These are phyloP conservation scores for Eonycteris spelaea DNA, from an alignment of 2,113 vertebrate species.

Conservation along the genomic window DNA sequence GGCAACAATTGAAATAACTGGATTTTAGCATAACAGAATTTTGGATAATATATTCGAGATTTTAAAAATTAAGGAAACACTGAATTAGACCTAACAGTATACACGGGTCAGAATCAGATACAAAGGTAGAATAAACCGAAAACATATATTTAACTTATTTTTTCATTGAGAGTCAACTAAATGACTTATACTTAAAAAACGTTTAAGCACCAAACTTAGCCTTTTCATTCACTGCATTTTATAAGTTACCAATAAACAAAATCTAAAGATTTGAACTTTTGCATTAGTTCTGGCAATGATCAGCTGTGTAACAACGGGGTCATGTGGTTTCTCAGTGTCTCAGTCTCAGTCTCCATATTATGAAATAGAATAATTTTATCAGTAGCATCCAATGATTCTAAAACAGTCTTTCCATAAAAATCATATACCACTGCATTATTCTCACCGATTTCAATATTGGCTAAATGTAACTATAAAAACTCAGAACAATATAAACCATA, in stretches of 20 bases:
- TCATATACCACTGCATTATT: neutral
- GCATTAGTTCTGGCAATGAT: neutral
- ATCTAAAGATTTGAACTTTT: neutral
- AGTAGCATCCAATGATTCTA: neutral
- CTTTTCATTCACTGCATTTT: neutral
- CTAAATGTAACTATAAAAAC: neutral
- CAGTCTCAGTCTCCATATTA: neutral
- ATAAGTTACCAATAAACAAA: neutral
- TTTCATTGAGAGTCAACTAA: neutral
- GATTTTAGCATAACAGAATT: neutral
- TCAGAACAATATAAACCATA: neutral
- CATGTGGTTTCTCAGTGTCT: neutral
- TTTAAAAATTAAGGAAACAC: neutral
- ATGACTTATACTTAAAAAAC: neutral
- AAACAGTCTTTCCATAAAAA: neutral
- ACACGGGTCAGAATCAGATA: neutral
- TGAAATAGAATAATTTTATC: neutral
- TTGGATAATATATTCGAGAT: neutral
- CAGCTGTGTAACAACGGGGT: neutral
- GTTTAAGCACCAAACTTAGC: neutral
- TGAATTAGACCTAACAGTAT: neutral
- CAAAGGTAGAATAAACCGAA: neutral
- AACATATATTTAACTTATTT: neutral
- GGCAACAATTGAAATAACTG: neutral
- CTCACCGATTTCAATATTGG: neutral